phyloP scores from a whole-genome alignment of 1,140 invertebrate genomes.

The Dinoponera quadriceps region DNA sequence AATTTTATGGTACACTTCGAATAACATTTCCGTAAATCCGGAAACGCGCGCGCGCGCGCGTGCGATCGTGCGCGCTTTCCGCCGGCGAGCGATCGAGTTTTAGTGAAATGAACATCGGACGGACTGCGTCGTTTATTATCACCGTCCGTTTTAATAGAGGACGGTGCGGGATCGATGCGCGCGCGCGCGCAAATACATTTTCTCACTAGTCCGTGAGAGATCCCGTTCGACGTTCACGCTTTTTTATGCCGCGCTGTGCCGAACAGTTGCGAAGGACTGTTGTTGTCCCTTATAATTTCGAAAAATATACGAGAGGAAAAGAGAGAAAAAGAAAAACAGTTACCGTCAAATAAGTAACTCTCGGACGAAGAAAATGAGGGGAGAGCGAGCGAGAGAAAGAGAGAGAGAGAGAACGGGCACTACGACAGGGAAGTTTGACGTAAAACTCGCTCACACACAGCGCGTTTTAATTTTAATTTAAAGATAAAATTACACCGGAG shows the following conservation, averaged over 20 bases:
- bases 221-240: neutral
- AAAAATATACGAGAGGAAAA: too few species aligned
- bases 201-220: neutral
- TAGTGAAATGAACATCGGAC: conserved; percentile 29
- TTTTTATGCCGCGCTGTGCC: neutral
- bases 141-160: conserved; percentile 22
- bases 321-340: too few species aligned
- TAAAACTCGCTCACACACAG: neutral
- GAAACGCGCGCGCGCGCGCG: too few species aligned
- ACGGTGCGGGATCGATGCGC: neutral
- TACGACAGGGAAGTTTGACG: neutral
- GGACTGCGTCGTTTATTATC: conserved; percentile 28
- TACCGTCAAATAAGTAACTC: too few species aligned
- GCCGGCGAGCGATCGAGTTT: conserved; percentile 27
- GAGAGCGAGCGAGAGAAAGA: too few species aligned
- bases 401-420: too few species aligned
- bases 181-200: neutral
- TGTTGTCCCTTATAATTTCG: neutral
- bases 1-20: conserved; percentile 45
- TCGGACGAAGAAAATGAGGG: too few species aligned
- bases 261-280: neutral
- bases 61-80: neutral
- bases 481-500: neutral
- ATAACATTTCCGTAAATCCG: conserved; percentile 47
- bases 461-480: conserved; percentile 16